These are phyloP conservation scores for Ranitomeya variabilis DNA, from an alignment of 2,113 vertebrate species.

Conservation along the genomic window DNA sequence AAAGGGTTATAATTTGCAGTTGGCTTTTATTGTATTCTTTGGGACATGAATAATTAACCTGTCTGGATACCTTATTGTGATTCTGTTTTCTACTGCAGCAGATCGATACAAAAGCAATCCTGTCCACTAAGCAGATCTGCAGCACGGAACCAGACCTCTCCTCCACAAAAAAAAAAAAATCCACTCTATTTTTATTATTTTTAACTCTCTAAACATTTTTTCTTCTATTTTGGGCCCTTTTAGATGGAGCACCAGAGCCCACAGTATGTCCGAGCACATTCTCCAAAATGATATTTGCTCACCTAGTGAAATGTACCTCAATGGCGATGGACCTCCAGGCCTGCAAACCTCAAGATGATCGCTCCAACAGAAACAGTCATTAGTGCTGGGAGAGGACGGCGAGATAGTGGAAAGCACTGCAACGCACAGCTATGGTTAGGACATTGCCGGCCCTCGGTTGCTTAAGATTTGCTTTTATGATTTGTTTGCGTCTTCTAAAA, in stretches of 20 bases:
- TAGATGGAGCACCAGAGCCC: constrained; percentile 65
- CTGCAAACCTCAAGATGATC: constrained; percentile 63
- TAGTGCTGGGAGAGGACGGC: not conserved
- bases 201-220: constrained; percentile 64
- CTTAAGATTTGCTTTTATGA: constrained; percentile 42
- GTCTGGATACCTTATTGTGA: constrained; percentile 54
- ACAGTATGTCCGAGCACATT: constrained; percentile 62
- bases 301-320: constrained; percentile 59
- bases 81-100: constrained; percentile 53
- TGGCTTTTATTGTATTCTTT: constrained; percentile 54
- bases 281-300: constrained; percentile 61
- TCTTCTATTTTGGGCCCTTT: constrained; percentile 70
- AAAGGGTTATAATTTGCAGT: constrained; percentile 42
- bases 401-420: constrained; percentile 20
- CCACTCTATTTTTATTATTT: constrained; percentile 65
- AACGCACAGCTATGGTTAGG: constrained; percentile 18
- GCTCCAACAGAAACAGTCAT: constrained; percentile 61
- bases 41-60: constrained; percentile 56
- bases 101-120: constrained; percentile 55
- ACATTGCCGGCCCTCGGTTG: not conserved
- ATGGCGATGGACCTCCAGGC: constrained; percentile 59
- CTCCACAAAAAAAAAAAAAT: constrained; percentile 39
- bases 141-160: not conserved
- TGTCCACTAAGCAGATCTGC: constrained; percentile 49
- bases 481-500: constrained; percentile 42